Evolutionary conservation across 2,888 invertebrate species (phyloP), one percentile per base, ranked within the genome.

Genomic region (Phrixothrix hirtus): DNA sequence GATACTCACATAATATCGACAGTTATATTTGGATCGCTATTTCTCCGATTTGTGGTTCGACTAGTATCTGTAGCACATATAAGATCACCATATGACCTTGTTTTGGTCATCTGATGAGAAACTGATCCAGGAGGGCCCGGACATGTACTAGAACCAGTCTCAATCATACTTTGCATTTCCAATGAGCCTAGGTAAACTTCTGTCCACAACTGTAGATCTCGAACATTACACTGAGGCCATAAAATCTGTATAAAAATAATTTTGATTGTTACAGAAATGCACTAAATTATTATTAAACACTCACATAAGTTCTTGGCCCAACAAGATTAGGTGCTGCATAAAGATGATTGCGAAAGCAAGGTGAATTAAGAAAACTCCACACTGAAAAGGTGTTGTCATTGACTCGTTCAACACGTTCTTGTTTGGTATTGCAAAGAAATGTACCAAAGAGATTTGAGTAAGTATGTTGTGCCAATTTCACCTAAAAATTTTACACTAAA

Each of bases 371-470:
- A 73, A 95, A 87, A 50, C 86, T 85, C 96, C 96, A 97, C 45
- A 95, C 89, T 11, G 91, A 89, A 72, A 90, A 89, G 2, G 88
- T 85, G 60, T 83, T 80, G 56, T 86, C 87, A 39, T 79, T 77
- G 53, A 86, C 83, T 45, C 86, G 82, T 58, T 82, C 76, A 38
- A 76, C 73, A 27, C 92, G 83, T 75, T 92, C 91, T 64, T 86
- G 85, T 41, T 83, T 78, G 29, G 87, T 84, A 81, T 97, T 96
- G 78, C 92, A 95, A 61, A 97, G 82, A 81, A 98, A 98, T 64
- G 95, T 96, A 63, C 97, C 97, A 79, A 95, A 98, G 71, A 98
- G 83, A 76, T 95, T 93, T 54, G 97, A 95, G 77, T 96, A 94
- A 38, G 90, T 88, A 78, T 98, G 98, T 62, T 95, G 94, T 1